phyloP scores from a whole-genome alignment of 2,797 vertebrate genomes.

The Sphenopsis melanotis region DNA sequence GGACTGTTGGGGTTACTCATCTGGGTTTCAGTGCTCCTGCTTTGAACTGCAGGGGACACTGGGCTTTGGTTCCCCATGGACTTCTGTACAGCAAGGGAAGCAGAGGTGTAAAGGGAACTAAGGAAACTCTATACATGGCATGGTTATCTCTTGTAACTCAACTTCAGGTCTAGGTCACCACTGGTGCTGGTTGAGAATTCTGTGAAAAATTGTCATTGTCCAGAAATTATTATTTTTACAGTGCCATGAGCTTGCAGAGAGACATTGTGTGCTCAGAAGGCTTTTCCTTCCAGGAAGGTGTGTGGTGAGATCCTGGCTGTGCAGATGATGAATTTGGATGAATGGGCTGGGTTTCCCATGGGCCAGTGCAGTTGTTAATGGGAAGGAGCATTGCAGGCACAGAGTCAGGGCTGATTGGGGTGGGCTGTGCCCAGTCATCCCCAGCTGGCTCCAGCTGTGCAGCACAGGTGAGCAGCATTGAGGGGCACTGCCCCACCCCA shows the following conservation, averaged over 20 bases:
- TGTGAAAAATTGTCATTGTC: not conserved
- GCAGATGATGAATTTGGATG: not conserved
- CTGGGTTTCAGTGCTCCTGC: not conserved
- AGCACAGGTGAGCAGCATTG: not conserved
- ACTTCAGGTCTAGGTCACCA: not conserved
- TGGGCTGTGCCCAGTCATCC: not conserved
- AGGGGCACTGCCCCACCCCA: not conserved
- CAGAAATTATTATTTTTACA: not conserved
- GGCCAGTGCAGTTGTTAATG: not conserved
- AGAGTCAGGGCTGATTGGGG: rapidly evolving
- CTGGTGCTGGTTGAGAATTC: not conserved
- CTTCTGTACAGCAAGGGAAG: not conserved
- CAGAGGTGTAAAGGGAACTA: not conserved
- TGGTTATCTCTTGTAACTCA: not conserved
- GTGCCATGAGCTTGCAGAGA: not conserved
- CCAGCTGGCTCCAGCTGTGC: rapidly evolving
- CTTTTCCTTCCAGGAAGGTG: not conserved
- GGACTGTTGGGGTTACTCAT: not conserved
- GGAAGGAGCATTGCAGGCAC: not conserved
- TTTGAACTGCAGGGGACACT: not conserved
- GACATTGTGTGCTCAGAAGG: not conserved
- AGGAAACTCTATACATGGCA: not conserved
- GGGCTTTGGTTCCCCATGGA: not conserved
- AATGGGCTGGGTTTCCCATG: not conserved
- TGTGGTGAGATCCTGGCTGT: not conserved